These are phyloP conservation scores for human DNA, from an alignment of 2,113 vertebrate genomes.

Conservation along the genomic window DNA sequence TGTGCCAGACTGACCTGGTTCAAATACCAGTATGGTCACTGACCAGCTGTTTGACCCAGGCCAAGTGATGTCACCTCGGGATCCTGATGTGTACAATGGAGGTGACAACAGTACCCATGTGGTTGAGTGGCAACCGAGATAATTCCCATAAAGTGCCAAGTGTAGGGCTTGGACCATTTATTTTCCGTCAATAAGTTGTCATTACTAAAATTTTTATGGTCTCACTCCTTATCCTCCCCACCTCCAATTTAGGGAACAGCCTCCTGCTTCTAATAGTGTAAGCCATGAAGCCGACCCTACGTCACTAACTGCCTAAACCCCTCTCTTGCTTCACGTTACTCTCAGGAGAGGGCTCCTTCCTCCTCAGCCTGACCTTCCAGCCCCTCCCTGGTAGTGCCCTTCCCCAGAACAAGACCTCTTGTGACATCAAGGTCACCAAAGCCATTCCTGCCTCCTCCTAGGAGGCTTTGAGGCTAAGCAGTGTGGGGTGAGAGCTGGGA, in stretches of 20 bases:
- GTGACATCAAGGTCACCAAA: neutral
- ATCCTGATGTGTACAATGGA: neutral
- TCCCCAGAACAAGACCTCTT: neutral
- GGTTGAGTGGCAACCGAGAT: neutral
- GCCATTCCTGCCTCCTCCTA: neutral
- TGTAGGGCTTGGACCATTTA: neutral
- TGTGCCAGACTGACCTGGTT: neutral
- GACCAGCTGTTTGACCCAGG: neutral
- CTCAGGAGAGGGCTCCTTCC: neutral
- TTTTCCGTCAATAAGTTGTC: neutral
- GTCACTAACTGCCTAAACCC: neutral
- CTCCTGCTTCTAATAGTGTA: neutral
- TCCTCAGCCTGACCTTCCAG: neutral
- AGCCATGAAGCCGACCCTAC: neutral
- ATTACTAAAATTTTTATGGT: neutral
- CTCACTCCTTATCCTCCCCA: neutral
- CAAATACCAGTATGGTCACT: neutral
- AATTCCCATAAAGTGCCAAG: neutral
- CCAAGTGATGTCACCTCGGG: too few species aligned
- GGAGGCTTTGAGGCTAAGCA: neutral
- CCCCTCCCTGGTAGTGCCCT: neutral
- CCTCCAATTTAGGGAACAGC: neutral
- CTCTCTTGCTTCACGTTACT: neutral
- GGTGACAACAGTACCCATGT: neutral
- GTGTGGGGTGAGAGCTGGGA: neutral